phyloP scores from a whole-genome alignment of 2,888 invertebrate species.

The Noctua comes region DNA sequence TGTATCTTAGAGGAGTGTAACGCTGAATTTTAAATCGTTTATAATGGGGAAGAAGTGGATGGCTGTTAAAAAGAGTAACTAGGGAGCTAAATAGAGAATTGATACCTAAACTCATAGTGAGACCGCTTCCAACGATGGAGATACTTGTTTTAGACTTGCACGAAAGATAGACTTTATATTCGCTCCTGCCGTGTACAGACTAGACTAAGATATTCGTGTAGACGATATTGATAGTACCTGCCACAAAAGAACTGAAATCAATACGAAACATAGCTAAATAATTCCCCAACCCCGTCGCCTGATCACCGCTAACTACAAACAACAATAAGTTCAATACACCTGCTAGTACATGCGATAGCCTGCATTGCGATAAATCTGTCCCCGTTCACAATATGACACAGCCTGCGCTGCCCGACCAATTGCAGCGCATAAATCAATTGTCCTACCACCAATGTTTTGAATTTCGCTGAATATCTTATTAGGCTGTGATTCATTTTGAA shows the following conservation, averaged over 20 bases:
- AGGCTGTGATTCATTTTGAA: slow-evolving; percentile 3
- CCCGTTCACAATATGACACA: slow-evolving; percentile 63
- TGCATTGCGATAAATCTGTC: slow-evolving; percentile 69
- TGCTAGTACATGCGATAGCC: slow-evolving; percentile 51
- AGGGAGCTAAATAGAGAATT: not conserved
- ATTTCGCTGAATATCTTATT: slow-evolving; percentile 45
- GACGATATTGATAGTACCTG: not conserved
- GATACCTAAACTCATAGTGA: not conserved
- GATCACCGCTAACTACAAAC: slow-evolving; percentile 19
- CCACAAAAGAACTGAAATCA: slow-evolving; percentile 14
- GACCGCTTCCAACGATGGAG: not conserved
- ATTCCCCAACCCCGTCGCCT: slow-evolving; percentile 6
- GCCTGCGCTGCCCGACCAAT: slow-evolving; percentile 50
- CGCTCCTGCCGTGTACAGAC: not conserved
- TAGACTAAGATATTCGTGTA: slow-evolving; percentile 14
- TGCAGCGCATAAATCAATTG: slow-evolving; percentile 62
- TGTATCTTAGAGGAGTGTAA: not conserved
- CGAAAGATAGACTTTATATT: not conserved
- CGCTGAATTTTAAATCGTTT: not conserved
- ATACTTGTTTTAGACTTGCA: not conserved
- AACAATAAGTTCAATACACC: slow-evolving; percentile 46
- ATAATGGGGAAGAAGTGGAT: not conserved
- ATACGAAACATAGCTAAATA: not conserved
- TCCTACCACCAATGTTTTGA: slow-evolving; percentile 42
- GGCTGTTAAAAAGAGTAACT: not conserved